Evolutionary conservation across 2,113 vertebrate genomes (phyloP), one percentile per base, ranked within the genome.

Genomic region (Pelobates fuscus): DNA sequence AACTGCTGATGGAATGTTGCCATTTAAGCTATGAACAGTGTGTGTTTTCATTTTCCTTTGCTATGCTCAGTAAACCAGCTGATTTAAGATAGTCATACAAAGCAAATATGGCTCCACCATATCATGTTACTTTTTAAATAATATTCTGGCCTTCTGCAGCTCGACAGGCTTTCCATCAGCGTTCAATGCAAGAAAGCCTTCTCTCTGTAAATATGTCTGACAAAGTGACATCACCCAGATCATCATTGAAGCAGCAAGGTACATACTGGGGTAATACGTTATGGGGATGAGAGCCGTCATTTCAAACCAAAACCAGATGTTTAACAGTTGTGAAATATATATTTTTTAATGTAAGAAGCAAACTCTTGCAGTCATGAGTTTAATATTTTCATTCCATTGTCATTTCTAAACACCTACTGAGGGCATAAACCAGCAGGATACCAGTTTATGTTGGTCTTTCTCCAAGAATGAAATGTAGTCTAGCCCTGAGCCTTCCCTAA

Each of bases 271-370:
- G 24, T 44, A 54, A 59, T 55, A 46, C 8, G 8, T 60, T 60
- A 75, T 29, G 62, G 29, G 7, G 55, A 60, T n/a, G 68, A 44
- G 23, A 44, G 18, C 24, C 8, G 18, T 60, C 57, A 10, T 6
- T 52, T 52, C 29, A 61, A 77, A 77, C n/a, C 52, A 41, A 77
- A 60, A 77, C 55, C 73, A 77, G 73, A 77, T 77, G 73, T 67
- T 8, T 25, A 49, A 21, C 14, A 1, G 41, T 65, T 24, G 24
- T 23, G 18, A 20, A 23, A 65, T 43, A 65, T 55, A 32, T 8
- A 15, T 15, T 46, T 23, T 46, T 41, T 43, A 21, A 30, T 27
- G 29, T 23, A 37, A 61, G 55, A 76, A 21, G 55, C 15, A 32
- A 49, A 52, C 41, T 27, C 21, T n/a, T 77, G 73, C 55, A 77